Percentiles rank a stretch among this genome's conserved stretches.
Evolutionary conservation across 2,797 vertebrate genomes (phyloP).

Genomic region (Gymnoscopelus braueri): DNA sequence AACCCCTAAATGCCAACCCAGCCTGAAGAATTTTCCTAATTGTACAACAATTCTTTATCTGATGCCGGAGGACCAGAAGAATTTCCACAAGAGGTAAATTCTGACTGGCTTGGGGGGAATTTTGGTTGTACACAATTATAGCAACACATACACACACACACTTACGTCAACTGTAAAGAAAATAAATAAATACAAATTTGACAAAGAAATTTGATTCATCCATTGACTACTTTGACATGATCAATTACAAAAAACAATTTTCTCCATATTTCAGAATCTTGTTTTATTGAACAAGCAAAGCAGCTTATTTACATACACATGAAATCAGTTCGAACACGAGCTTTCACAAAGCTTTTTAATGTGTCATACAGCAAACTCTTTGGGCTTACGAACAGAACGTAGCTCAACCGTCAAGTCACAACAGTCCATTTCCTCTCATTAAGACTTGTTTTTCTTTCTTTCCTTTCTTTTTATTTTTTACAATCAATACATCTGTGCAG

Average conservation of each 20-base stretch:
- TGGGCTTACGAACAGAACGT: slow-evolving; percentile 66
- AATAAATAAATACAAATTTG: not conserved
- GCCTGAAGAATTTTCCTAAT: too few relatives aligned
- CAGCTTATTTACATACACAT: slow-evolving; percentile 79
- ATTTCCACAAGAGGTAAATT: too few relatives aligned
- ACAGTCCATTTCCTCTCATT: slow-evolving; percentile 28
- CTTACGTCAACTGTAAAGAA: not conserved
- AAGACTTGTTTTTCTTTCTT: slow-evolving; percentile 33
- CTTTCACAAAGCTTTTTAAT: slow-evolving; percentile 55
- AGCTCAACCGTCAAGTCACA: slow-evolving; percentile 38
- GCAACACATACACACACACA: not conserved
- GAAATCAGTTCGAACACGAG: slow-evolving; percentile 50
- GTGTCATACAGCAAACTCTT: slow-evolving; percentile 66
- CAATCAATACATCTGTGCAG: slow-evolving; percentile 44
- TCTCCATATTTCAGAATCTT: slow-evolving; percentile 14
- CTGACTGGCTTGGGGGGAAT: too few relatives aligned
- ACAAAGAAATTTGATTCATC: not conserved
- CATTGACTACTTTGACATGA: not conserved
- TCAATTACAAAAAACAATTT: not conserved
- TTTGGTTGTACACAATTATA: too few relatives aligned
- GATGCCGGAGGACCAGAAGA: too few relatives aligned
- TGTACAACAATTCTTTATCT: too few relatives aligned
- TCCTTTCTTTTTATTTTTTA: slow-evolving; percentile 33
- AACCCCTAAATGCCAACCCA: too few relatives aligned
- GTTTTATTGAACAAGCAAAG: slow-evolving; percentile 80